Conservation (phyloP, 2,797 vertebrate species). For the Numenius phaeopus region DNA sequence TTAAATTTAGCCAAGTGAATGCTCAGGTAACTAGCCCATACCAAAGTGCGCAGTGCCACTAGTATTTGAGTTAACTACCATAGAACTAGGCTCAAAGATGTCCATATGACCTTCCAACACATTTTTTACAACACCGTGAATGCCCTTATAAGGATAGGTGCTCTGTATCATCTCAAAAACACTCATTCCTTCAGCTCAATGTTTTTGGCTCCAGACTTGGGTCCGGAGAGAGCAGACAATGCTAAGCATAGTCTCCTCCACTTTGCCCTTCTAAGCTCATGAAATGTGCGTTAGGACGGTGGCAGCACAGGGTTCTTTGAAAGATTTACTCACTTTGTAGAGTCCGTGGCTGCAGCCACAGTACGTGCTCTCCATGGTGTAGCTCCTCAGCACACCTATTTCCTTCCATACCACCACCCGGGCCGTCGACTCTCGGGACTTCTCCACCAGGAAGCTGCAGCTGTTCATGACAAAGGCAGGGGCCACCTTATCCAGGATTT, state of each 20-base stretch:
- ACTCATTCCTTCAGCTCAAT: neutral
- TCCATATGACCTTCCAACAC: neutral
- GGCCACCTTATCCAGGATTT: constrained; percentile 91
- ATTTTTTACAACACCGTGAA: neutral
- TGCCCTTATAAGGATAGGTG: neutral
- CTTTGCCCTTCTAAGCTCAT: neutral
- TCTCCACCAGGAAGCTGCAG: constrained; percentile 94
- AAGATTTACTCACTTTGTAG: constrained; percentile 84
- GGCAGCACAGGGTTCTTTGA: neutral
- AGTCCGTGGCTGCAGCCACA: constrained; percentile 92
- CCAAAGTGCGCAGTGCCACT: neutral
- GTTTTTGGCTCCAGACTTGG: neutral
- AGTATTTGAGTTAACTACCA: neutral
- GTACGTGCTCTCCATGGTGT: constrained; percentile 95
- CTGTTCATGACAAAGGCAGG: constrained; percentile 92
- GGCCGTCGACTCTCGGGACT: constrained; percentile 89
- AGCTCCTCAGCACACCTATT: constrained; percentile 91
- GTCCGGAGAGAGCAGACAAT: neutral
- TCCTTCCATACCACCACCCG: constrained; percentile 94
- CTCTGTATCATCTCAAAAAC: neutral
- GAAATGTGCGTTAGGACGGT: neutral
- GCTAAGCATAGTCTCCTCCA: accelerated
- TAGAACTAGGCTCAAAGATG: neutral
- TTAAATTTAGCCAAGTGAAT: neutral
- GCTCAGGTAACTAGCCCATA: neutral